phyloP scores from a whole-genome alignment of 2,113 vertebrate genomes.

The Baryphthengus martii region DNA sequence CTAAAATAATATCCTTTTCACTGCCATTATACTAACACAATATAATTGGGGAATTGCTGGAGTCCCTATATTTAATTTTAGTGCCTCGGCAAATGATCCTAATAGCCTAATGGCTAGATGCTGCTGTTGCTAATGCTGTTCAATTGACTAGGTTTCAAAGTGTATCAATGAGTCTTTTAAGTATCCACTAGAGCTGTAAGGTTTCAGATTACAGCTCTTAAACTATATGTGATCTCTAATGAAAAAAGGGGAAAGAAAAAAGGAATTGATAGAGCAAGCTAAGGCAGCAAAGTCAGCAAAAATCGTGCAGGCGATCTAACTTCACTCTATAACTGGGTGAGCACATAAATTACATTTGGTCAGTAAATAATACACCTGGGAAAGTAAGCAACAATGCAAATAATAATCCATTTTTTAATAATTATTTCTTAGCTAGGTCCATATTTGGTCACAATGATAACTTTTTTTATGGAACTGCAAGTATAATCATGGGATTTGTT shows the following conservation, averaged over 20 bases:
- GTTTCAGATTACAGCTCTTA: slow-evolving; percentile 62
- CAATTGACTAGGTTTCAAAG: slow-evolving; percentile 64
- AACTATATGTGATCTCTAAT: slow-evolving; percentile 59
- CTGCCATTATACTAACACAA: slow-evolving; percentile 64
- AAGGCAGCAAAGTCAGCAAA: slow-evolving; percentile 65
- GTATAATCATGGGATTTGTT: slow-evolving; percentile 59
- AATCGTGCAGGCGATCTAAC: slow-evolving; percentile 23
- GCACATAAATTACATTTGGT: slow-evolving; percentile 59
- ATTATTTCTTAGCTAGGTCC: slow-evolving; percentile 66
- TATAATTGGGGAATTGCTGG: slow-evolving; percentile 62
- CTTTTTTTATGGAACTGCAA: slow-evolving; percentile 49
- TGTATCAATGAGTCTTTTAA: slow-evolving; percentile 62
- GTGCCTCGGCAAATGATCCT: slow-evolving; percentile 61
- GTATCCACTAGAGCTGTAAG: slow-evolving; percentile 51
- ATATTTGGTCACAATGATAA: slow-evolving; percentile 47
- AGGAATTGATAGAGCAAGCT: slow-evolving; percentile 43
- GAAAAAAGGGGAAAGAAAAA: not conserved
- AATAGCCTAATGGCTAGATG: slow-evolving; percentile 56
- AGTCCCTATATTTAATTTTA: slow-evolving; percentile 68
- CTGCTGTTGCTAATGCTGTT: slow-evolving; percentile 50
- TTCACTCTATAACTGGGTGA: slow-evolving; percentile 10
- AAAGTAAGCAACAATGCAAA: slow-evolving; percentile 63
- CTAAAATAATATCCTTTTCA: slow-evolving; percentile 60
- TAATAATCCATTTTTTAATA: slow-evolving; percentile 71
- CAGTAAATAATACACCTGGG: slow-evolving; percentile 58